These are phyloP conservation scores for Epinephelus cyanopodus DNA, from an alignment of 2,113 vertebrate genomes.

Conservation along the genomic window DNA sequence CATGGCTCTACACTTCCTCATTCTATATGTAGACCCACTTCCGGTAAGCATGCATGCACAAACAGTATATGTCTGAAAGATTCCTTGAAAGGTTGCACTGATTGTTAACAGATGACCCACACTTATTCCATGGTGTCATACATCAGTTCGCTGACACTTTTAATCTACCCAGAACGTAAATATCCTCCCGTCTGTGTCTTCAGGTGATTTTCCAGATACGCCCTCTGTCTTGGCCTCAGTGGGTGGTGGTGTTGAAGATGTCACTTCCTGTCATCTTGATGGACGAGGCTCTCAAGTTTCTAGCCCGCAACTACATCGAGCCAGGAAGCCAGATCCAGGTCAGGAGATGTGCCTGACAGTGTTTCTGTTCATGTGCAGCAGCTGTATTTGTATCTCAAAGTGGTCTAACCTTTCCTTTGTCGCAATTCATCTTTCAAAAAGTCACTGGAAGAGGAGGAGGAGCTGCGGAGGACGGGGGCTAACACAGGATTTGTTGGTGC, in stretches of 20 bases:
- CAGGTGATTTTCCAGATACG: slow-evolving; percentile 87
- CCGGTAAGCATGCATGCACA: slow-evolving; percentile 75
- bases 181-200: not conserved
- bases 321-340: slow-evolving; percentile 80
- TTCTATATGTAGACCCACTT: slow-evolving; percentile 86
- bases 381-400: not conserved
- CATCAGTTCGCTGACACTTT: not conserved
- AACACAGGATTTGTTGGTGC: not conserved
- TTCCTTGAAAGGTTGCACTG: no score
- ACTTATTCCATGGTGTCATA: not conserved
- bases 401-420: not conserved
- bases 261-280: slow-evolving; percentile 87
- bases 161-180: not conserved
- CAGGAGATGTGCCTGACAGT: not conserved
- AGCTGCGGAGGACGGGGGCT: slow-evolving; percentile 32
- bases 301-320: slow-evolving; percentile 85
- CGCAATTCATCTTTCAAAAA: slow-evolving; percentile 8
- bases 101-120: no score
- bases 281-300: slow-evolving; percentile 86
- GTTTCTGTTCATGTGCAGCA: not conserved
- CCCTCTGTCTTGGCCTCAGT: slow-evolving; percentile 85
- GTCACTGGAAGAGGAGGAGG: slow-evolving; percentile 78
- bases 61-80: no score
- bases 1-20: slow-evolving; percentile 88
- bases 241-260: slow-evolving; percentile 88